Evolutionary conservation across 2,797 vertebrate species (phyloP), one percentile per base, ranked within the genome.

Genomic region (Botia kubotai): DNA sequence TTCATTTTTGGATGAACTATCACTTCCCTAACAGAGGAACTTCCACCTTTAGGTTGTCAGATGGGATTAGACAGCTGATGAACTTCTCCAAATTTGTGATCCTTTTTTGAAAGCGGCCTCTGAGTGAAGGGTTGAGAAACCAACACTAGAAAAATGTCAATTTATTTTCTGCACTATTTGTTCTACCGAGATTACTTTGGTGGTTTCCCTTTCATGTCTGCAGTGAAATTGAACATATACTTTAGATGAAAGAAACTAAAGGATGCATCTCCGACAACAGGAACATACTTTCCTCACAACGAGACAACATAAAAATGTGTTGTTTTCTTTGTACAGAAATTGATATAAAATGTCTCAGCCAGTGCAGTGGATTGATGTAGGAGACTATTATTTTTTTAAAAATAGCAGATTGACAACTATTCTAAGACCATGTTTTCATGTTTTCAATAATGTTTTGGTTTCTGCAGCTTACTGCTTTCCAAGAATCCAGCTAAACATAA

Each of bases 261-360:
- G 39, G 17, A 66, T 19, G 39, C 6, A 66, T 39, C 63, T 66
- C 33, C n/a, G 33, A 39, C 16, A 66, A 66, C 33, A 43, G 33
- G 3, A 33, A 66, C 16, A 10, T 11, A 39, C 33, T 66, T 33
- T 29, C 63, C 39, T 66, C 63, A 66, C 63, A 66, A 12, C 17
- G 39, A 66, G 29, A 17, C 63, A 66, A 60, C n/a, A 2, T 66
- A 66, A 36, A 66, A 66, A 53, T 36, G 33, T 39, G 16, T 39
- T 66, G 63, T 66, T 66, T 39, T 8, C 33, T 66, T 66, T 66
- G 33, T 39, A 66, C 33, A 66, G 33, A 39, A 66, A 66, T 43
- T 6, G 29, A 36, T n/a, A 36, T 16, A n/a, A 29, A n/a, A 29
- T 63, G 29, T 14, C 33, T 65, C 14, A 2, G 2, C 14, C 13